Base-by-base conservation (phyloP, 2,113 vertebrate genomes). In the Clinocottus analis region DNA sequence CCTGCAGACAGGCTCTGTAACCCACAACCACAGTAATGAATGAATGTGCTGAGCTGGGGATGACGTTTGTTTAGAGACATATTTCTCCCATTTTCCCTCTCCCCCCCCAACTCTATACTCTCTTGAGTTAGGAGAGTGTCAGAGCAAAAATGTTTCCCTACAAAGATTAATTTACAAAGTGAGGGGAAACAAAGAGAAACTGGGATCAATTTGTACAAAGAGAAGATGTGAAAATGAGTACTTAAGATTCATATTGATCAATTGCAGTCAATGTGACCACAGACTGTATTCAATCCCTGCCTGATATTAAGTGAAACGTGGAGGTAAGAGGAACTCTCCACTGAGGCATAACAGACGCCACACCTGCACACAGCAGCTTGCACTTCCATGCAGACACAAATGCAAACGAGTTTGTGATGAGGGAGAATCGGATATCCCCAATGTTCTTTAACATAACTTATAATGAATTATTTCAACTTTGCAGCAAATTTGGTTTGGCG, bases 11-110 rank as follows among this genome's bases (percentile, higher is more conserved):
- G 74, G 61, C 66, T 80, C 72, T 45, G 67, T 29, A 70, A 84
- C 53, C 84, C 90, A 88, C 79, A 93, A 86, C 88, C 91, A 73
- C 91, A 89, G 83, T 83, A 83, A 87, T 79, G 85, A 88, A 86
- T 88, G 86, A 90, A 91, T 89, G 83, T 90, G 87, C 91, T 85
- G 85, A 89, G 88, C 80, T 79, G 60, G 73, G 77, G 77, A 89
- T 84, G 80, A 77, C 56, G 67, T 69, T 79, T 79, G 43, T 84
- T 85, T 79, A 71, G 79, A 80, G 67, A 84, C 84, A 90, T 80
- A 83, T 81, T 90, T 86, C 83, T 88, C 79, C 43, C 60, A 91
- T 93, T n/a, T n/a, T 91, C 88, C 75, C 61, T 79, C 60, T 0
- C 45, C 70, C 79, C 49, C 59, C 39, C 58, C 14, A 7, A 62